phyloP scores from a whole-genome alignment of 64 coral and sea anemone genomes.

The Pachyseris speciosa region DNA sequence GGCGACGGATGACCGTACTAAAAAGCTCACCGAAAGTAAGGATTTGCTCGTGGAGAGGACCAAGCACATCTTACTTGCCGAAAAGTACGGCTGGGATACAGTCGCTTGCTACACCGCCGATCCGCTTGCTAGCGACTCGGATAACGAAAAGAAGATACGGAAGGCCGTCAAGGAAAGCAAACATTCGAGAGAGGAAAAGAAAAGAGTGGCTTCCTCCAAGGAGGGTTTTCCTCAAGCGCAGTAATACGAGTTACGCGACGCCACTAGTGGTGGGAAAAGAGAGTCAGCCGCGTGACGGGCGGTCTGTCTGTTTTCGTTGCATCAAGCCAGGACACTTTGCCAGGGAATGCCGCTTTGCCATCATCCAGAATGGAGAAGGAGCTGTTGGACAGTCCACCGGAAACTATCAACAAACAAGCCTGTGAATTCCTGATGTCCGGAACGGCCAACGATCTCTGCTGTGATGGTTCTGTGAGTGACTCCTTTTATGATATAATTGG shows the following conservation, averaged over 20 bases:
- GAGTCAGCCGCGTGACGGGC: not conserved
- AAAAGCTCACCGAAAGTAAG: not conserved
- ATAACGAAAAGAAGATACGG: not conserved
- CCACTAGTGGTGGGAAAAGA: constrained; percentile 15
- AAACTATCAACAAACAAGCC: not conserved
- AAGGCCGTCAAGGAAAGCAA: not conserved
- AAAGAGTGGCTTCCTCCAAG: not conserved
- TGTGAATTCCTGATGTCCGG: not conserved
- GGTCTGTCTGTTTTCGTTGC: constrained; percentile 21
- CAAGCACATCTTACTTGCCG: not conserved
- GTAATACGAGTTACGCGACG: not conserved
- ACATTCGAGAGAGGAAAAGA: not conserved
- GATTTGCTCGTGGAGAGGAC: not conserved
- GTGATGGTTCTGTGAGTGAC: not conserved
- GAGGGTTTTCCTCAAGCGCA: constrained; percentile 11
- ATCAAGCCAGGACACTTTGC: constrained; percentile 8
- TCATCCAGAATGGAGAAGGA: not conserved
- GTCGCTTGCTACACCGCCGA: constrained; percentile 1
- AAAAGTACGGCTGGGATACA: not conserved
- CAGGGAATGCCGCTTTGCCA: not conserved
- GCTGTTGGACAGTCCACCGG: not conserved
- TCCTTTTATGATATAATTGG: not conserved
- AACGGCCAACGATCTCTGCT: not conserved
- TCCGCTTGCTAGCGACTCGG: not conserved
- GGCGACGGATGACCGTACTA: not conserved